phyloP scores from a whole-genome alignment of 53 echinoderm and acorn worm genomes.

The Paracentrotus lividus region DNA sequence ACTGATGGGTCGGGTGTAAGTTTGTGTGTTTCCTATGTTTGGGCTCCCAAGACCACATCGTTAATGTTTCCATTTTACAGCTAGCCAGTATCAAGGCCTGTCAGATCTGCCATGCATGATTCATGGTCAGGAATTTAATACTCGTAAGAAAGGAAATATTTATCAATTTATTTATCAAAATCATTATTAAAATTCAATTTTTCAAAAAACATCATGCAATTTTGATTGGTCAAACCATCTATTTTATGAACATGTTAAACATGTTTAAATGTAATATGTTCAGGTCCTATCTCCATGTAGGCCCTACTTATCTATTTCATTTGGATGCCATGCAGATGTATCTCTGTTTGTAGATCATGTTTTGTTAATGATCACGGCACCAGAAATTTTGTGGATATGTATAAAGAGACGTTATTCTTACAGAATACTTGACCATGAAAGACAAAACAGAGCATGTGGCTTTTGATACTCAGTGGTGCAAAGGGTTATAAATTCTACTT shows the following conservation, averaged over 20 bases:
- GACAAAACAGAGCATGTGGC: not conserved
- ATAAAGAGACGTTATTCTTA: not conserved
- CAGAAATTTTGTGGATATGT: not conserved
- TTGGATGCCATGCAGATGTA: not conserved
- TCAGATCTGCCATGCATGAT: too few species aligned
- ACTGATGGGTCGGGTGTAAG: too few species aligned
- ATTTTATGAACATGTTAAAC: not conserved
- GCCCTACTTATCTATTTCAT: not conserved
- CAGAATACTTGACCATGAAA: not conserved
- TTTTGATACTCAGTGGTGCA: not conserved
- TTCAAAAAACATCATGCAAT: not conserved
- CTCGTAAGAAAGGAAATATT: too few species aligned
- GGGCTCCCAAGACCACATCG: too few species aligned
- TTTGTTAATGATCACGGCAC: too few species aligned
- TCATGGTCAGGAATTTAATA: too few species aligned
- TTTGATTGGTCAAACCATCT: not conserved
- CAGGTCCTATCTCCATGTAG: too few species aligned
- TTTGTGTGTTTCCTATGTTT: too few species aligned
- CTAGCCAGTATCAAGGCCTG: too few species aligned
- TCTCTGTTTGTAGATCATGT: not conserved
- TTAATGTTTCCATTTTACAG: too few species aligned
- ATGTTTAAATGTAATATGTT: not conserved
- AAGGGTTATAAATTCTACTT: not conserved
- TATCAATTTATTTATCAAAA: not conserved
- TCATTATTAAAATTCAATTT: not conserved